Evolutionary conservation across 2,113 vertebrate species (phyloP), one percentile per base, ranked within the genome.

Genomic region (Chrysochloris asiatica): DNA sequence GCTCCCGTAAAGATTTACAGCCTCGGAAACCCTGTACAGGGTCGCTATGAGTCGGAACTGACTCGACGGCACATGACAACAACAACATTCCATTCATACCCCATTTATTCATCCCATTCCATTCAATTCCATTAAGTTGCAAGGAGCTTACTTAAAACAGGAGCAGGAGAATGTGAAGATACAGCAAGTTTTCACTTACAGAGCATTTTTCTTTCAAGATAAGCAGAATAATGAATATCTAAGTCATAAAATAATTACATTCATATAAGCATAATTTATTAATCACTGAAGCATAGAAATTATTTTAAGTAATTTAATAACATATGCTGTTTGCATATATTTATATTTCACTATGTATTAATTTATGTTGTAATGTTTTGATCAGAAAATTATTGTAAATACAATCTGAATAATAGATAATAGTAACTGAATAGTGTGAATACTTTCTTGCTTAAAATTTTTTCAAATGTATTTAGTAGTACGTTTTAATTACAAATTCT

Each of bases 261-360:
- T 38, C 75, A 1, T 56, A 3, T 30, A 79, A 5, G 21, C 87
- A 45, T 83, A 69, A 0, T 8, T 6, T 87, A 24, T 73, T 61
- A 61, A 65, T 88, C 83, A 24, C 28, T 82, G 14, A 86, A 76
- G 36, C 12, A 38, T 63, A 21, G 12, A 77, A 56, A 75, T 83
- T 88, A 52, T 73, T 52, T 79, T 77, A 94, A 56, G 92, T 89
- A 93, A 92, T 33, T 8, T 91, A 90, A 87, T 91, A 86, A 61
- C 50, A 93, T 86, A 63, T 33, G 2, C 38, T 95, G 50, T 54
- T 94, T 93, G 5, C 28, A 48, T 76, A 8, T 10, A 81, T 88
- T 36, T 2, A 33, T 91, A 43, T 59, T 75, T 36, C 1, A 36
- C 9, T 96, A 72, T 59, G 50, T 45, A 13, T 84, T 17, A 36